Conservation (phyloP, 2,113 vertebrate genomes). For the Myxocyprinus asiaticus region DNA sequence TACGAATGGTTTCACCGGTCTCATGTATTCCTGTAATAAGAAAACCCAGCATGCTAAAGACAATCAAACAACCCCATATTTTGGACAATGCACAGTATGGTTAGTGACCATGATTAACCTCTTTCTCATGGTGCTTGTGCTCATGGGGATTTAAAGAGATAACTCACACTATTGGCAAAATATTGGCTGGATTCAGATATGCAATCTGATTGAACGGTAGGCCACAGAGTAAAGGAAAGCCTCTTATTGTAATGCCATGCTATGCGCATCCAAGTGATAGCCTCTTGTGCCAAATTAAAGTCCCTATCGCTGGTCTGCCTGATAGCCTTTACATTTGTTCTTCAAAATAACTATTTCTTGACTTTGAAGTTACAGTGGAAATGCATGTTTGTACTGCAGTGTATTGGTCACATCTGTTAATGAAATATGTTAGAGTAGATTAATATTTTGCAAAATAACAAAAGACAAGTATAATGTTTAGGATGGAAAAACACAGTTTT, state of each 20-base stretch:
- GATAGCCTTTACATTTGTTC: background rate
- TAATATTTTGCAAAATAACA: background rate
- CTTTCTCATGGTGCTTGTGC: slow-evolving; percentile 25
- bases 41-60: slow-evolving; percentile 22
- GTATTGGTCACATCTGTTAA: background rate
- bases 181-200: slow-evolving; percentile 30
- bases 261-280: slow-evolving; percentile 19
- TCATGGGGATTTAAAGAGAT: slow-evolving; percentile 32
- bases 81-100: slow-evolving; percentile 33
- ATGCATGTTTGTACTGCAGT: background rate
- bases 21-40: slow-evolving; percentile 36
- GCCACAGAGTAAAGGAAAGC: background rate
- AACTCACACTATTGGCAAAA: slow-evolving; percentile 29
- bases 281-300: slow-evolving; percentile 30
- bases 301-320: background rate
- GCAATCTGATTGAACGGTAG: slow-evolving; percentile 7
- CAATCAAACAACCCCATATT: slow-evolving; percentile 26
- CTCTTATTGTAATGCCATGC: slow-evolving; percentile 16
- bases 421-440: too few species aligned
- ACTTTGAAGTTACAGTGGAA: too few species aligned
- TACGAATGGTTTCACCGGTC: background rate
- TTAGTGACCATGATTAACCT: slow-evolving; percentile 27
- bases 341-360: background rate
- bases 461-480: background rate
- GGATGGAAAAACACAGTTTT: background rate